Evolutionary conservation across 2,113 vertebrate species (phyloP).

Genomic region (Dipodomys stephensi): DNA sequence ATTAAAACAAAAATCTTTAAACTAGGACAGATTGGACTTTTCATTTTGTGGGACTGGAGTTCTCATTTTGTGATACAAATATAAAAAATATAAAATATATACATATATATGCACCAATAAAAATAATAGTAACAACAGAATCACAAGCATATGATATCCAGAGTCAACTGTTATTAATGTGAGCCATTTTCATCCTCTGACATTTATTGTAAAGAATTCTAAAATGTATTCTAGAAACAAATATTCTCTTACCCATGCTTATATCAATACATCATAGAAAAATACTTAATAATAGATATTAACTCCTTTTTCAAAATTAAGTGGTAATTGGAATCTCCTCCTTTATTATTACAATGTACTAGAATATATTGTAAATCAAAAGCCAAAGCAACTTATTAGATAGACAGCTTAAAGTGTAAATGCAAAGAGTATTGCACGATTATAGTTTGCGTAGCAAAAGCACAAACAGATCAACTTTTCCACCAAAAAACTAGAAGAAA

Average conservation of each 20-base stretch:
- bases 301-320: background rate
- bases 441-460: background rate
- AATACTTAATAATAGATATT: background rate
- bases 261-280: background rate
- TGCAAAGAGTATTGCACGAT: background rate
- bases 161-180: background rate
- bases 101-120: background rate
- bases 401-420: background rate
- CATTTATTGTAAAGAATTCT: background rate
- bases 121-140: background rate
- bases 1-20: background rate
- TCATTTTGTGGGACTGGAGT: background rate
- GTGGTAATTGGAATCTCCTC: background rate
- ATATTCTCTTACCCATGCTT: background rate
- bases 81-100: too few species aligned
- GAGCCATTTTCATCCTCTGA: background rate
- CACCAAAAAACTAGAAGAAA: background rate
- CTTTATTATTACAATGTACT: background rate
- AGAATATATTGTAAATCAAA: background rate
- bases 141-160: background rate
- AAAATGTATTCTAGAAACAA: background rate
- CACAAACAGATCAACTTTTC: background rate
- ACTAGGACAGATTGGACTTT: background rate
- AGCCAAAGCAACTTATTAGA: background rate
- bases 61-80: background rate